These are phyloP conservation scores for Dexiosoma caninum DNA, from an alignment of 2,888 invertebrate species.

Conservation along the genomic window DNA sequence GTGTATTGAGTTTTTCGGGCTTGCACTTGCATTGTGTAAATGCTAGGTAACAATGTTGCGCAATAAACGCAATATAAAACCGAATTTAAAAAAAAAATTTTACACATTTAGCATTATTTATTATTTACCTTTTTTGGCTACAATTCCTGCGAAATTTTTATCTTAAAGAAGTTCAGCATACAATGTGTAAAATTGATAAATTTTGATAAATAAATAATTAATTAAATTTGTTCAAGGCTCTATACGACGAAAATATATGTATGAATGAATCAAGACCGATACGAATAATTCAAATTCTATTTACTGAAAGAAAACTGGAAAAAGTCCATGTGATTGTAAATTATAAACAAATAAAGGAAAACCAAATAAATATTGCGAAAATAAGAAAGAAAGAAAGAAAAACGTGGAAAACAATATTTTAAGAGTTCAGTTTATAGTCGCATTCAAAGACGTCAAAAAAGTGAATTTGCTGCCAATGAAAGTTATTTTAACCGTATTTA, in stretches of 20 bases:
- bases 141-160: too few species aligned
- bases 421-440: conserved; percentile 29
- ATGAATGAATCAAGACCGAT: not conserved
- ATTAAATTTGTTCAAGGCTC: conserved; percentile 18
- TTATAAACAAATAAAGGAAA: not conserved
- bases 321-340: not conserved
- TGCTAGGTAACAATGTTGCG: too few species aligned
- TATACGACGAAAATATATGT: conserved; percentile 30
- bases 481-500: too few species aligned
- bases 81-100: too few species aligned
- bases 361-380: conserved; percentile 5
- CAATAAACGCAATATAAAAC: too few species aligned
- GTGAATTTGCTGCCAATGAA: conserved; percentile 50
- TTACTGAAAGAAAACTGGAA: not conserved
- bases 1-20: too few species aligned
- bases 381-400: conserved; percentile 21
- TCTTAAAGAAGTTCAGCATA: too few species aligned
- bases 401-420: not conserved
- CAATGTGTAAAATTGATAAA: not conserved
- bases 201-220: conserved; percentile 2
- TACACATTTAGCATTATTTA: too few species aligned
- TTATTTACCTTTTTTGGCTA: too few species aligned
- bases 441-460: conserved; percentile 9
- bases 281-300: not conserved
- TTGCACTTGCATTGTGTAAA: too few species aligned